Conservation (phyloP, 2,113 vertebrate species). For the Rhineura floridana region DNA sequence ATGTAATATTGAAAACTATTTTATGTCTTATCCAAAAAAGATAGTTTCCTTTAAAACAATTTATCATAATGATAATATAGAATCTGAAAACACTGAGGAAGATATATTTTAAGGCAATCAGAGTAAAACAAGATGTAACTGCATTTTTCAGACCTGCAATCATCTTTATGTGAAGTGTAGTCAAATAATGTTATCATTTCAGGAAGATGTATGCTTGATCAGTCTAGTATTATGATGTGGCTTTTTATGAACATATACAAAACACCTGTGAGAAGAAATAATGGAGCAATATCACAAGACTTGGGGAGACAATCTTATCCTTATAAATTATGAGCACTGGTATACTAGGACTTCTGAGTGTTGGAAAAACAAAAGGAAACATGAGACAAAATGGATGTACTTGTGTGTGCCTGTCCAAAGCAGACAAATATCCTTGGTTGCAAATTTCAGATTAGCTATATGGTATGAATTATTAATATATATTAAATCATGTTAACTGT, state of each 20-base stretch:
- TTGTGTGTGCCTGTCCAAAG: constrained; percentile 31
- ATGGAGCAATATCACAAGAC: background rate
- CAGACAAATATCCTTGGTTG: constrained; percentile 17
- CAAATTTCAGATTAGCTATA: constrained; percentile 46
- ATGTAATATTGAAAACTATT: background rate
- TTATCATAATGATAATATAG: constrained; percentile 1
- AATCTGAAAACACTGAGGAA: background rate
- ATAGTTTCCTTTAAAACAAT: background rate
- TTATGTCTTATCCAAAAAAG: background rate
- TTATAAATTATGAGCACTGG: constrained; percentile 21
- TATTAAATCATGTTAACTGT: constrained; percentile 59
- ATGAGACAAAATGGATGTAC: constrained; percentile 28
- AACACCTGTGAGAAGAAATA: background rate
- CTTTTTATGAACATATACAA: background rate
- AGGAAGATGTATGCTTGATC: constrained; percentile 1
- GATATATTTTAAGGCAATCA: constrained; percentile 46
- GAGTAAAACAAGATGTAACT: constrained; percentile 22
- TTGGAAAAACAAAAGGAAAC: constrained; percentile 12
- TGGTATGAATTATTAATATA: constrained; percentile 54
- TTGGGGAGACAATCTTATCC: constrained; percentile 9
- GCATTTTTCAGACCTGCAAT: constrained; percentile 45
- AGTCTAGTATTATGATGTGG: constrained; percentile 1
- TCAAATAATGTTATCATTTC: constrained; percentile 42
- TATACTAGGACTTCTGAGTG: constrained; percentile 21
- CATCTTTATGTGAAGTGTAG: constrained; percentile 23